These are phyloP conservation scores for Aviceda subcristata DNA, from an alignment of 2,113 vertebrate species.

Conservation along the genomic window DNA sequence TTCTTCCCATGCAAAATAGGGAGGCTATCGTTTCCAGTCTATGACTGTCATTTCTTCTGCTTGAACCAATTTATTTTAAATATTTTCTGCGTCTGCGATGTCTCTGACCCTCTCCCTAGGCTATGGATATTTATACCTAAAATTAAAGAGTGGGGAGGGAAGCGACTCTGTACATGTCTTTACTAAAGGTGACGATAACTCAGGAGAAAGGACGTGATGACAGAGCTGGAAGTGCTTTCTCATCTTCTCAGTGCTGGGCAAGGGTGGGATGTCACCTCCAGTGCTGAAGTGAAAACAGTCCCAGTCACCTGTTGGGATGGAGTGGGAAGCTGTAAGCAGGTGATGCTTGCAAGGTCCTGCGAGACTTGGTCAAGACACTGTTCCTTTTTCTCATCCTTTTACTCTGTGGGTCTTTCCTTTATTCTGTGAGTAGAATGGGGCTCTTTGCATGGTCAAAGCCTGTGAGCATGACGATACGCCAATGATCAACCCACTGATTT, in stretches of 20 bases:
- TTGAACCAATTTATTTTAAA: neutral
- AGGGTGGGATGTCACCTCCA: neutral
- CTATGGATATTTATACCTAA: neutral
- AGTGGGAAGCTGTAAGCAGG: neutral
- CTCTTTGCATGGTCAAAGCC: neutral
- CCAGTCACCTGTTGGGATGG: neutral
- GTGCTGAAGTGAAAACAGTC: neutral
- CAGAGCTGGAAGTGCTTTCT: constrained; percentile 8
- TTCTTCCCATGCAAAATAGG: neutral
- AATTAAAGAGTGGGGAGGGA: neutral
- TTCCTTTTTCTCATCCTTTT: neutral
- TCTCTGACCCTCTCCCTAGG: neutral
- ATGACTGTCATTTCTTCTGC: neutral
- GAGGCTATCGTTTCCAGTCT: neutral
- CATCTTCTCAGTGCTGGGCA: neutral
- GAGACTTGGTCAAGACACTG: accelerated
- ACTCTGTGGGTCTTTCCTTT: neutral
- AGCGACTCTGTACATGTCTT: neutral
- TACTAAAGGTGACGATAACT: neutral
- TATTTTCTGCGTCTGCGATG: neutral
- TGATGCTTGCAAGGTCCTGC: neutral
- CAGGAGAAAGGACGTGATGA: neutral
- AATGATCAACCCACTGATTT: neutral
- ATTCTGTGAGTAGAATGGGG: neutral
- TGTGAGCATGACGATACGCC: neutral